Evolutionary conservation across 1,140 invertebrate species (phyloP).

Genomic region (Campoletis sonorensis): DNA sequence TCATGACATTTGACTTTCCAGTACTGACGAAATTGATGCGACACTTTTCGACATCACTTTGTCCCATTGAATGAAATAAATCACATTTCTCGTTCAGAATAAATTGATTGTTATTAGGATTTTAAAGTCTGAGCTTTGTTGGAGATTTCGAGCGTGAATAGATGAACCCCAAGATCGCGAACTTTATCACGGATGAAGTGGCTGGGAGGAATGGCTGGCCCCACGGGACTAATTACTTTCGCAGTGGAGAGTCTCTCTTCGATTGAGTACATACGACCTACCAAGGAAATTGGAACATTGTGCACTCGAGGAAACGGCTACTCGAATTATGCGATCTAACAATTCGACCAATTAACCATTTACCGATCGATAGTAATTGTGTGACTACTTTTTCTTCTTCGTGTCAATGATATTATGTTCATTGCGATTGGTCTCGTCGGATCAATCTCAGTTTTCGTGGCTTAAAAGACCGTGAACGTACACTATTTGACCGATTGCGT

Average conservation of each 20-base stretch:
- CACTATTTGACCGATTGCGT: too few relatives aligned
- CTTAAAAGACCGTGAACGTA: too few relatives aligned
- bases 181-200: neutral
- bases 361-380: neutral
- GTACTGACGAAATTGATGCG: too few relatives aligned
- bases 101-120: neutral
- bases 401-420: neutral
- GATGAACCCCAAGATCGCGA: neutral
- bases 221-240: constrained; percentile 14
- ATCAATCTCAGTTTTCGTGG: too few relatives aligned
- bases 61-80: too few relatives aligned
- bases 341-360: neutral
- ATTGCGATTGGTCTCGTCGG: neutral
- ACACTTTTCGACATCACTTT: too few relatives aligned
- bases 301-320: neutral
- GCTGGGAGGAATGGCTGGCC: neutral
- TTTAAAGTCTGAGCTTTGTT: constrained; percentile 1
- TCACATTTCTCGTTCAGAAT: neutral
- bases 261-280: neutral
- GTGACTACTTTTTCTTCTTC: neutral
- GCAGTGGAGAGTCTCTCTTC: neutral
- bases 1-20: too few relatives aligned
- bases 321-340: neutral
- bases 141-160: neutral
- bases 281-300: neutral